A percentile compares a stretch with the other conserved stretches of the same genome.
Evolutionary conservation across 2,113 vertebrate species (phyloP).

Genomic region (Aptenodytes patagonicus): DNA sequence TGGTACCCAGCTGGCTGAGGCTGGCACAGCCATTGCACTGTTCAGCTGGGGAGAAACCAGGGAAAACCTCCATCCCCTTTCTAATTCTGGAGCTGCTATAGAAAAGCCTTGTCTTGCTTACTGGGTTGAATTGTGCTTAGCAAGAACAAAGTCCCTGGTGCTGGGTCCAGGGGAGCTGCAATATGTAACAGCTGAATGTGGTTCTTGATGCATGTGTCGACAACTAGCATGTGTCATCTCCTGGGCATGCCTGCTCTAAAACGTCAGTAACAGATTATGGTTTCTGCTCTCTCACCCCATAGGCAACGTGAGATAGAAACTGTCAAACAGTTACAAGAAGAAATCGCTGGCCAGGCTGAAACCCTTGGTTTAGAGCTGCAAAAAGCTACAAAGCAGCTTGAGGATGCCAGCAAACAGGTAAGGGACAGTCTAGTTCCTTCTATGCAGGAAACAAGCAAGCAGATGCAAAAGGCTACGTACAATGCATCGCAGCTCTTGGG

Average conservation of each 20-base stretch:
- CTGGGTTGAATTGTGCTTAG: background rate
- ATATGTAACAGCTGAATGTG: background rate
- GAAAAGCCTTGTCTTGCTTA: background rate
- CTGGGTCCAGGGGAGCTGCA: background rate
- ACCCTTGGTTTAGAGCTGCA: constrained; percentile 9
- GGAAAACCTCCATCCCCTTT: background rate
- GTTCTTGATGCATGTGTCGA: background rate
- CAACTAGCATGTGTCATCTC: background rate
- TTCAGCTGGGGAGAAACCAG: background rate
- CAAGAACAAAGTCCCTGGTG: background rate
- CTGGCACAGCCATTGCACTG: background rate
- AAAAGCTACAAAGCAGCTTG: background rate
- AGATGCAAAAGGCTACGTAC: accelerated
- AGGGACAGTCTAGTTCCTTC: background rate
- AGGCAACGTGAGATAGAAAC: constrained; percentile 55
- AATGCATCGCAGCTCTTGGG: background rate
- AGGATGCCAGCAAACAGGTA: constrained; percentile 23
- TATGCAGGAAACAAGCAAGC: accelerated
- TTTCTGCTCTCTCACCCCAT: constrained; percentile 1
- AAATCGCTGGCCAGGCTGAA: constrained; percentile 32
- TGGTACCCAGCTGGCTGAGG: background rate
- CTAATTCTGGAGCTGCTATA: background rate
- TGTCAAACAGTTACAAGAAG: constrained; percentile 39
- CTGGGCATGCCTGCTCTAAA: background rate
- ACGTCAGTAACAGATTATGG: constrained; percentile 41